Evolutionary conservation across 2,113 vertebrate species (phyloP), one percentile per base, ranked within the genome.

Genomic region (Corythaixoides concolor): DNA sequence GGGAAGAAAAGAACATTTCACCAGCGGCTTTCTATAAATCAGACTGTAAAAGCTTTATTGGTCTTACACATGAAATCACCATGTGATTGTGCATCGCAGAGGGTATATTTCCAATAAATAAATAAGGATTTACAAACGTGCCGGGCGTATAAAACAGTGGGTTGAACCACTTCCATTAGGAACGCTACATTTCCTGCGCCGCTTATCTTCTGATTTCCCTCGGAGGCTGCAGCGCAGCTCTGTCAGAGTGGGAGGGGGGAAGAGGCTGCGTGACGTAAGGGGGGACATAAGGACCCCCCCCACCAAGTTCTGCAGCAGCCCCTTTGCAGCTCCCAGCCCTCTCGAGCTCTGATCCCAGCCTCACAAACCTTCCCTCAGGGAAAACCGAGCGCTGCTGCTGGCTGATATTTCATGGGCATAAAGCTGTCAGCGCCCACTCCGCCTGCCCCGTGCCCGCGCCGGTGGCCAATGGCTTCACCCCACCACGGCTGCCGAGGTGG

Each of bases 91-190:
- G 93, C 96, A 93, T 82, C 47, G 45, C 73, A 1, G 16, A 50
- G 88, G 81, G 66, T 96, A 97, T 88, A 95, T 95, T 95, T 97
- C 94, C 97, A 98, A 98, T 88, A 98, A 98, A 98, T 98, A 98
- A 98, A 98, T 98, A 98, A 96, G 60, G 97, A 98, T 97, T 95
- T 98, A 98, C 96, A 98, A 91, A 93, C 3, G 37, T 79, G 74
- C 62, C 7, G 12, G 88, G 64, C 78, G 89, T 90, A 96, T 47
- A 90, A 95, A 95, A 95, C 47, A 68, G 68, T 4, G 75, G 53
- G 69, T 47, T 12, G 94, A 89, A 91, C 79, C 68, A 96, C 96
- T 95, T 66, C 63, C 89, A 72, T 68, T 12, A 75, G 52, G 82
- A 95, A 97, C 95, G 81, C 70, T 55, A 73, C 30, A 41, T 39